Percentiles rank a stretch among this genome's conserved stretches.
Evolutionary conservation across 2,113 vertebrate genomes (phyloP).

Genomic region (Gallinago jamesoni): DNA sequence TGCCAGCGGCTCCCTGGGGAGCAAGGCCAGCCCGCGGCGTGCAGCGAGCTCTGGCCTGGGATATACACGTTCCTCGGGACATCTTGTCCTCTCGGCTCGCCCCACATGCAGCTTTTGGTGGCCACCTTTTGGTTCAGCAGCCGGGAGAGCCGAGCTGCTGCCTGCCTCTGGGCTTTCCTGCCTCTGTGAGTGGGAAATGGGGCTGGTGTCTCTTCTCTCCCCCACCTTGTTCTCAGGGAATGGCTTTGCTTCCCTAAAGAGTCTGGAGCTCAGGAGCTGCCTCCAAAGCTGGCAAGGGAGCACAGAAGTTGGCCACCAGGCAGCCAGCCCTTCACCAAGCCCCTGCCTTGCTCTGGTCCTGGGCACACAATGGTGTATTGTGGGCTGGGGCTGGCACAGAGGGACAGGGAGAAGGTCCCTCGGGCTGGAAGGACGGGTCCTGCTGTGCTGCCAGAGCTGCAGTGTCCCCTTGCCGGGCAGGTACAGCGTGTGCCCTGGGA

Average conservation of each 20-base stretch:
- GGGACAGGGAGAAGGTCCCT: neutral
- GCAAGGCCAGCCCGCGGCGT: neutral
- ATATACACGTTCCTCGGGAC: neutral
- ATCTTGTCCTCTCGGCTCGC: neutral
- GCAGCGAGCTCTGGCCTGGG: neutral
- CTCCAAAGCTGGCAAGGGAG: neutral
- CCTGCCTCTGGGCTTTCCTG: neutral
- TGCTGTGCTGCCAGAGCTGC: neutral
- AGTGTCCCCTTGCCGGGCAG: neutral
- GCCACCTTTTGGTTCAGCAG: neutral
- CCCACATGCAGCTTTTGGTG: neutral
- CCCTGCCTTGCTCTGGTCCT: neutral
- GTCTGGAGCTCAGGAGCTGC: neutral
- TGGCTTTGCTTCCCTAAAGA: neutral
- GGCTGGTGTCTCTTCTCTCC: neutral
- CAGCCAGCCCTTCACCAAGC: neutral
- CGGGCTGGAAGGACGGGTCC: accelerated
- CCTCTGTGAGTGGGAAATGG: neutral
- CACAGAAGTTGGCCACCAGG: neutral
- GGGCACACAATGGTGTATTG: neutral
- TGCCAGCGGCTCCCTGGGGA: conserved; percentile 11
- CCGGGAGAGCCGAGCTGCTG: neutral
- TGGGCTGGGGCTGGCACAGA: neutral
- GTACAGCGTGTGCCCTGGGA: accelerated
- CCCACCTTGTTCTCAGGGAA: accelerated